Conservation (phyloP, 35 echinoderm and acorn worm genomes). For the Stichopus chloronotus region DNA sequence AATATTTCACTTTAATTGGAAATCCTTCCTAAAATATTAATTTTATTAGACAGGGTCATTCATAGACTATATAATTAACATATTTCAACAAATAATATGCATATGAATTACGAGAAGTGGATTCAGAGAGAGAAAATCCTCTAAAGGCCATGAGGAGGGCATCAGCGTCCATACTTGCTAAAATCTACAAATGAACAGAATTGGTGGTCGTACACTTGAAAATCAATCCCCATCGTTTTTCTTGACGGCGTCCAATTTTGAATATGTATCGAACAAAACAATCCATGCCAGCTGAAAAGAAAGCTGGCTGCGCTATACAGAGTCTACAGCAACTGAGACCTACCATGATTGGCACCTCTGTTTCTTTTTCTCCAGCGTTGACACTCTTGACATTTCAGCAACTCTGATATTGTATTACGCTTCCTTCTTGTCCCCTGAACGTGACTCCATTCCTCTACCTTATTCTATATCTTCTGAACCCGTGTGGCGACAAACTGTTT, state of each 20-base stretch:
- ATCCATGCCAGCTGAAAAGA: slow-evolving; percentile 53
- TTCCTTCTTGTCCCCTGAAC: slow-evolving; percentile 54
- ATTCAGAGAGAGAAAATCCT: no score
- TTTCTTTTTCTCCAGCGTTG: slow-evolving; percentile 48
- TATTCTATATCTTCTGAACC: slow-evolving; percentile 32
- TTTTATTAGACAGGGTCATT: no score
- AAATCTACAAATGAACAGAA: slow-evolving; percentile 35
- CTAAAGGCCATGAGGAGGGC: slow-evolving; percentile 42
- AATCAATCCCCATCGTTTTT: no score
- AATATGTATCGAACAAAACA: slow-evolving; percentile 51
- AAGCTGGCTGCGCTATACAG: slow-evolving; percentile 32
- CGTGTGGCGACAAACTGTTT: slow-evolving; percentile 55
- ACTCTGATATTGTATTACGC: slow-evolving; percentile 34
- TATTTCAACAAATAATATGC: no score
- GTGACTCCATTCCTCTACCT: neutral
- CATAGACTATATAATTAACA: no score
- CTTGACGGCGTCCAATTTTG: slow-evolving; percentile 40
- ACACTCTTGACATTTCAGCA: slow-evolving; percentile 56
- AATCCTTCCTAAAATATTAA: no score
- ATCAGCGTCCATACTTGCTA: slow-evolving; percentile 47
- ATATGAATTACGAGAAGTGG: no score
- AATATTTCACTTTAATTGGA: no score
- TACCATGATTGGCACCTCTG: slow-evolving; percentile 59
- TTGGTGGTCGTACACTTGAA: slow-evolving; percentile 56
- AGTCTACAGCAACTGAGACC: slow-evolving; percentile 57